Base-by-base conservation (phyloP, 2,888 invertebrate genomes). In the Caenorhabditis imperialis region DNA sequence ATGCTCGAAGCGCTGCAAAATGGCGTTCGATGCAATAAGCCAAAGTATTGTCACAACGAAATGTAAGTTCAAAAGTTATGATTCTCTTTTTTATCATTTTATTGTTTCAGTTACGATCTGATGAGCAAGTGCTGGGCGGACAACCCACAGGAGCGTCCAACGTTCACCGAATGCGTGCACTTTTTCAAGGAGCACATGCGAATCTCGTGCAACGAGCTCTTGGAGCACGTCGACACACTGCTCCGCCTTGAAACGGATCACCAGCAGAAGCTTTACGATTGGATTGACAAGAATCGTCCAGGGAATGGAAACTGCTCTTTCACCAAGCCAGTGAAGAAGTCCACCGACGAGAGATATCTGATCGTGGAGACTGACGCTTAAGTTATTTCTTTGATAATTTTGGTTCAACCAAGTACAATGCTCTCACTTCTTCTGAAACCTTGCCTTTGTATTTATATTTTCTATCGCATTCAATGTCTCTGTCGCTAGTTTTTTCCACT, bases 111-210 rank as follows among this genome's bases (percentile, higher is more conserved):
- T 16, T 93, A 93, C 85, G 90, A 92, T 42, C 92, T 95, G 58
- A 96, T 97, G 95, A 88, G 91, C 50, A 91, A 92, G 63, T 96
- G 96, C 88, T 97, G 96, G 96, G 91, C 92, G 57, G 91, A 91
- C 2, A 92, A 93, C 79, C 94, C 96, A 0, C 90, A 91, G 7
- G 89, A 91, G 18, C 90, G 96, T 48, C 96, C 96, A 0, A 90
- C 93, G 14, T 97, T 97, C 88, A 90, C 91, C 1, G 38, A 73
- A 8, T 81, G 81, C 22, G 47, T 77, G 6, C 33, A 70, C 1
- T 37, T 53, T 30, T 33, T 81, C 12, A 73, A 74, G 27, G 30
- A 40, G 5, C 81, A 81, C 44, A 48, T 81, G 37, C 35, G 38
- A 20, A 22, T 27, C 3, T 50, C 53, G 1, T 72, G 78, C 3